Percentiles rank a stretch among this genome's conserved stretches.
These are phyloP conservation scores for Papilio demoleus DNA, from an alignment of 2,888 invertebrate genomes.

Conservation along the genomic window DNA sequence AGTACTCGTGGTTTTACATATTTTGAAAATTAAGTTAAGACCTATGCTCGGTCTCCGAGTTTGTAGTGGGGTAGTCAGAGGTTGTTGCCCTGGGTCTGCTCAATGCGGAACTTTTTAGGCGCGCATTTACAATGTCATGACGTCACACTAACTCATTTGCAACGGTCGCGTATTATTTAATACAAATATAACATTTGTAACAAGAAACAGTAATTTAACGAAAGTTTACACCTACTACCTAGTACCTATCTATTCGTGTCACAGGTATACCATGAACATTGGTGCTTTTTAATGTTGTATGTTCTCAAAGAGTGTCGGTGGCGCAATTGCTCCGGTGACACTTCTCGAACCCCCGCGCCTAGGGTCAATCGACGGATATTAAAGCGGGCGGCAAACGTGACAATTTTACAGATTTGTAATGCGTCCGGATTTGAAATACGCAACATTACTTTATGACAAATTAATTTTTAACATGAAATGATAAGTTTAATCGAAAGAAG, in stretches of 20 bases:
- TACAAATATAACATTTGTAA: not conserved
- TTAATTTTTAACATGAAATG: constrained; percentile 40
- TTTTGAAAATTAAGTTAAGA: not conserved
- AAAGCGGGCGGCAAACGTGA: not conserved
- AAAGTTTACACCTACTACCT: not conserved
- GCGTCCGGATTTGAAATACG: not conserved
- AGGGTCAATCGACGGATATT: too few relatives aligned
- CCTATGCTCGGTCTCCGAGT: not conserved
- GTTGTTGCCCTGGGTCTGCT: not conserved
- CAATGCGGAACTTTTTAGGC: constrained; percentile 13
- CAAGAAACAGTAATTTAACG: not conserved
- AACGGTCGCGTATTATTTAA: not conserved
- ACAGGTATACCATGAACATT: too few relatives aligned
- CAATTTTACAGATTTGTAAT: not conserved
- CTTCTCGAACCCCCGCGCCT: too few relatives aligned
- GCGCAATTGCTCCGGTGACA: too few relatives aligned
- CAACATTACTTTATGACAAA: not conserved
- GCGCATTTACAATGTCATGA: constrained; percentile 33
- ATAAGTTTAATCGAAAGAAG: constrained; percentile 41
- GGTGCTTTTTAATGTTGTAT: too few relatives aligned
- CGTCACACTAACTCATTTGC: constrained; percentile 14
- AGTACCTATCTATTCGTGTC: too few relatives aligned
- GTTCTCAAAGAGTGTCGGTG: too few relatives aligned
- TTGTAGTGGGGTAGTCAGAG: too few relatives aligned
- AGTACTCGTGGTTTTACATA: not conserved